These are phyloP conservation scores for Aphaenogaster floridana DNA, from an alignment of 1,140 invertebrate species.

Conservation along the genomic window DNA sequence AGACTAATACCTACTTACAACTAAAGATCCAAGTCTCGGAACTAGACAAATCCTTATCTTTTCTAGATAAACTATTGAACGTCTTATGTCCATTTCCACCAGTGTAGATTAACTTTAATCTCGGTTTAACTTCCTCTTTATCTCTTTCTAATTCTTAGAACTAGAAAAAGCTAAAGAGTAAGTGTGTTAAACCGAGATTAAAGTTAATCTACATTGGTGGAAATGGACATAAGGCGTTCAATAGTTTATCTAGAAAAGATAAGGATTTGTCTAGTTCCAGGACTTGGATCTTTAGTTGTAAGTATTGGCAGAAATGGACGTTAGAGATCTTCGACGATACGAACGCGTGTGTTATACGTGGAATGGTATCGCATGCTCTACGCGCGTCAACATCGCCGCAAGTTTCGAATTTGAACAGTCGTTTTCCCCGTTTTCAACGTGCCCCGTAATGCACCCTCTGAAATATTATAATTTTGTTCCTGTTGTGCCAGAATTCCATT, in stretches of 20 bases:
- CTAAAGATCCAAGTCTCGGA: not conserved
- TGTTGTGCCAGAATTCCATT: constrained; percentile 33
- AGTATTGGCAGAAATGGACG: too few relatives aligned
- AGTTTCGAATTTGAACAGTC: not conserved
- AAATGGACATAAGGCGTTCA: too few relatives aligned
- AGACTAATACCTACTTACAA: constrained; percentile 17
- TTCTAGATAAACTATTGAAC: not conserved
- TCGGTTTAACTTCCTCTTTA: too few relatives aligned
- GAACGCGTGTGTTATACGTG: not conserved
- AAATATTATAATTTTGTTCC: constrained; percentile 36
- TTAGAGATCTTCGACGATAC: not conserved
- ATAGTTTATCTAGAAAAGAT: too few relatives aligned
- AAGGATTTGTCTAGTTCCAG: too few relatives aligned
- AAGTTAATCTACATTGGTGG: too few relatives aligned
- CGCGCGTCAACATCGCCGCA: not conserved
- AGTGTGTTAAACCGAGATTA: too few relatives aligned
- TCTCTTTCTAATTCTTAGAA: too few relatives aligned
- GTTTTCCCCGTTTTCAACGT: not conserved
- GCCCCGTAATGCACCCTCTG: not conserved
- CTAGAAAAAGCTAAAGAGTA: too few relatives aligned
- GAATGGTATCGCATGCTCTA: not conserved
- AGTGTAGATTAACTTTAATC: too few relatives aligned
- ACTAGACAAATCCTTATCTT: not conserved
- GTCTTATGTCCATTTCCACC: too few relatives aligned
- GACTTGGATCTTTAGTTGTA: too few relatives aligned